Evolutionary conservation across 2,888 invertebrate genomes (phyloP), one percentile per base, ranked within the genome.

Genomic region (Cephus runcator): DNA sequence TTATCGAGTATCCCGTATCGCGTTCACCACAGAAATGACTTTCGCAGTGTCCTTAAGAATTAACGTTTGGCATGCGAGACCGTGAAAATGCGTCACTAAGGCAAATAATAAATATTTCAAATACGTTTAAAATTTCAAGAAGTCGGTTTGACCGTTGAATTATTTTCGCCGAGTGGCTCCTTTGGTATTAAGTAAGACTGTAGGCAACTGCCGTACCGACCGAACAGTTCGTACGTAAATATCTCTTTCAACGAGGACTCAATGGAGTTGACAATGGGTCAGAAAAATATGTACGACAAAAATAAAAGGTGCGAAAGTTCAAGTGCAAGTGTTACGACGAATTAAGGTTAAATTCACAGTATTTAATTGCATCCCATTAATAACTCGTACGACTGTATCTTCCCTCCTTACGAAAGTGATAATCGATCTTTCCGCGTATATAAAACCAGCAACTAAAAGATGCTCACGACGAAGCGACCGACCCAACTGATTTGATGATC

Each of bases 41-140:
- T 23, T 56, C 23, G 23, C 2, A 2, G 23, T 2, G 23, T 56
- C 56, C 23, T 56, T 15, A 40, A 40, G 40, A 23, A 15, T 56
- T 56, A 56, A 23, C 56, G 23, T 56, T 23, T 9, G 56, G 23
- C 56, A 56, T 56, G 23, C 56, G 2, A 2, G 23, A 23, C 6
- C 1, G 56, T 23, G 56, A 56, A 23, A 56, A 56, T 23, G 23
- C 56, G 56, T 56, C 76, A 74, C 56, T 79, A 78, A 76, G 73
- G 15, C 34, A 75, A 82, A 81, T 76, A 73, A 83, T 83, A 83
- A 85, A 83, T 86, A 84, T 85, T 80, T 79, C 79, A 84, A 83
- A 79, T 79, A n/a, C 79, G 81, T 73, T 56, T 56, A 56, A 56
- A 56, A 23, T 23, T 15, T 23, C 9, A 56, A 23, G 56, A 56